These are phyloP conservation scores for Takifugu bimaculatus DNA, from an alignment of 2,113 vertebrate species.

Conservation along the genomic window DNA sequence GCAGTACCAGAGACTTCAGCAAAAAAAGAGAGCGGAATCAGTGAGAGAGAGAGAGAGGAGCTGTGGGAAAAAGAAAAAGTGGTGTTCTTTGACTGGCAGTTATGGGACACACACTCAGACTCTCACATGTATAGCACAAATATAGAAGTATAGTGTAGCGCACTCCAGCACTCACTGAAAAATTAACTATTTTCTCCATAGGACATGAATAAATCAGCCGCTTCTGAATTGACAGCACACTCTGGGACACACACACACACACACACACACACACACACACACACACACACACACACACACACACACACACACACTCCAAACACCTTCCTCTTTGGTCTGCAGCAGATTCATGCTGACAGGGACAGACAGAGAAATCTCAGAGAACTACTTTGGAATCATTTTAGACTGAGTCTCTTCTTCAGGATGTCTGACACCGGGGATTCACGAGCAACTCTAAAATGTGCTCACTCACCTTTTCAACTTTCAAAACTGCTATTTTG, in stretches of 20 bases:
- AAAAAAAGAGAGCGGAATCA: conserved; percentile 10
- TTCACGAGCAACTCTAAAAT: conserved; percentile 1
- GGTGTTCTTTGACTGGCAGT: conserved; percentile 35
- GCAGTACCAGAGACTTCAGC: conserved; percentile 40
- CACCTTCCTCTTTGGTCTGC: conserved; percentile 9
- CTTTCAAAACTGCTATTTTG: neutral
- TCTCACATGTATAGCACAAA: conserved; percentile 10
- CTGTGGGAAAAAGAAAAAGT: conserved; percentile 28
- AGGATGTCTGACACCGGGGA: neutral
- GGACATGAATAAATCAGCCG: conserved; percentile 56
- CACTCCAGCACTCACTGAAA: conserved; percentile 19
- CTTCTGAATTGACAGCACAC: conserved; percentile 39
- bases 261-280: conserved; percentile 4
- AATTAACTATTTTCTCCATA: conserved; percentile 37
- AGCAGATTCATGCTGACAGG: conserved; percentile 41
- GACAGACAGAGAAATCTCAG: conserved; percentile 43
- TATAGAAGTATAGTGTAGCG: neutral
- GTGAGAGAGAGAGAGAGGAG: conserved; percentile 5
- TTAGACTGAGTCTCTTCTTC: neutral
- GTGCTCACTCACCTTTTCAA: neutral
- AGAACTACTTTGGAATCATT: conserved; percentile 14
- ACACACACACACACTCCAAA: conserved; percentile 14
- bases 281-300: neutral
- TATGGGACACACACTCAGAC: conserved; percentile 18
- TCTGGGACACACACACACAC: neutral